Percentiles rank a stretch among this genome's conserved stretches.
Conservation (phyloP, 2,113 vertebrate genomes). For the Danio rerio region DNA sequence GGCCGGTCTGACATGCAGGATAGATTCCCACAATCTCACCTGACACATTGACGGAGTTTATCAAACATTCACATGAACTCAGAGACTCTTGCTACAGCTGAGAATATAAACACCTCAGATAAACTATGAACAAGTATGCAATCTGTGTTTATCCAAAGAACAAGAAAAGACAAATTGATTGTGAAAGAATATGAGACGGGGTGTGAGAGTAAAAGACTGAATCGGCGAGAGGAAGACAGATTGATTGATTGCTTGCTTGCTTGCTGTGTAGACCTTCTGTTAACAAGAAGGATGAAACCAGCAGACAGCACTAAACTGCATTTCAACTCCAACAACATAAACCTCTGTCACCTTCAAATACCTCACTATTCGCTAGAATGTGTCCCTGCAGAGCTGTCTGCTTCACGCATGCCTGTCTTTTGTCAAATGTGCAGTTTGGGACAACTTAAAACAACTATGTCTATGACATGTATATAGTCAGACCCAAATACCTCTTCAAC, state of each 20-base stretch:
- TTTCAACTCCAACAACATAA: background rate
- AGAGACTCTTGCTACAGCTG: background rate
- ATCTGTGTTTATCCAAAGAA: background rate
- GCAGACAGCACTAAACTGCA: conserved; percentile 12
- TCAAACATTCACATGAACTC: conserved; percentile 19
- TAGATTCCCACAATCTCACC: background rate
- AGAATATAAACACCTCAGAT: conserved; percentile 5
- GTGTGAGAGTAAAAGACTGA: background rate
- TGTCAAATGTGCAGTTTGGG: background rate
- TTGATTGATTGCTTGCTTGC: background rate
- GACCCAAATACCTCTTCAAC: background rate
- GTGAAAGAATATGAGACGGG: background rate
- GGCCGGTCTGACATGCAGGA: background rate
- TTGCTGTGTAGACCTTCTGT: background rate
- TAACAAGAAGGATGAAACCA: conserved; percentile 13
- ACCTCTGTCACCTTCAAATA: background rate
- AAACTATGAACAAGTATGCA: background rate
- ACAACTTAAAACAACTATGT: background rate
- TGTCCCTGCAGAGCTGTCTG: background rate
- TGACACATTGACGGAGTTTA: conserved; percentile 18
- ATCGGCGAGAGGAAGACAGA: background rate
- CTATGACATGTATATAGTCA: background rate
- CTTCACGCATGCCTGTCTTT: background rate
- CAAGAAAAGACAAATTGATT: background rate
- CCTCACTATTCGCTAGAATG: background rate